Base-by-base conservation (phyloP, 1,140 invertebrate species). In the Hyposmocoma kahamanoa region DNA sequence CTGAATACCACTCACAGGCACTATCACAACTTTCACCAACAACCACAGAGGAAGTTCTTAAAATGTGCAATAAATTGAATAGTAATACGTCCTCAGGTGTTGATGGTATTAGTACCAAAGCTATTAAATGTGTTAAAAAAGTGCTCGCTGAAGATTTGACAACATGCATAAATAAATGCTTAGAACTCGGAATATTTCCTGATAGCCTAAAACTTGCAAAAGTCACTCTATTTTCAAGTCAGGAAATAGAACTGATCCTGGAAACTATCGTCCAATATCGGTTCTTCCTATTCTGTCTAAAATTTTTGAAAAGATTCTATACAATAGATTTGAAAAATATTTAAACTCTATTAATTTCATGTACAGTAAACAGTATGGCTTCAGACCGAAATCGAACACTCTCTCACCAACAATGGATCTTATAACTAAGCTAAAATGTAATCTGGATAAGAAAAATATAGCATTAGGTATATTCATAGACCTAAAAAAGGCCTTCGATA, bases 41-140 rank as follows among this genome's bases (percentile, higher is more conserved):
- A 32, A 49, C 28, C 15, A 17, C 9, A 9, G 20, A 41, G 18
- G 56, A 59, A 50, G 17, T 59, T 5, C n/a, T 8, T 9, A 59
- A 54, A 51, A 50, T 59, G 24, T 47, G 53, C 13, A 22, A 47
- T 28, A 49, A 44, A 32, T 38, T 59, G 9, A 42, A 59, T n/a
- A 17, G n/a, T n/a, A 59, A 59, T 18, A 43, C 34, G 15, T 50
- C 43, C 42, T 21, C 34, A 22, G 51, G 51, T 10, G 11, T 49
- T 30, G 52, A 54, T 22, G 46, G 42, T 8, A 42, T 54, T 10
- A 54, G 21, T 13, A 50, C 49, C 6, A 59, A 59, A 55, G 21
- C 39, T 34, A 47, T 59, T 13, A 59, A 55, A 47, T 59, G 57
- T 15, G 21, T 50, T 15, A 30, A 15, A 15, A 20, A 10, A 13